Evolutionary conservation across 2,797 vertebrate genomes (phyloP).

Genomic region (Tenualosa ilisha): DNA sequence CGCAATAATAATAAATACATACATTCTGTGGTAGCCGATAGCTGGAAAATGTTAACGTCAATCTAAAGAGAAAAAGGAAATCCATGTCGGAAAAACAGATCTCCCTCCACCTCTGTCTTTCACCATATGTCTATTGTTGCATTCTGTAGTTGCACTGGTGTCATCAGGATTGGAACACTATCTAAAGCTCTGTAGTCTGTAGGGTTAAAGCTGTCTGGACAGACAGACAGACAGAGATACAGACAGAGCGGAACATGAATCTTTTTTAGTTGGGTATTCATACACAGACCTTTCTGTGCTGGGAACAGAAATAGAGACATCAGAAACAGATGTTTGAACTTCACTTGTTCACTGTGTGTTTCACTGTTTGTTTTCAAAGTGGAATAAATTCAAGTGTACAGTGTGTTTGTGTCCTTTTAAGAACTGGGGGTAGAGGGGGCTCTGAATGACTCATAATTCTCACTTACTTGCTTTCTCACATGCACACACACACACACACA

Average conservation of each 20-base stretch:
- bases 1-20: not conserved
- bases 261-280: not conserved
- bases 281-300: not conserved
- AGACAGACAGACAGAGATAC: not conserved
- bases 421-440: not conserved
- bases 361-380: not conserved
- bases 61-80: not conserved
- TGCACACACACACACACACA: not conserved
- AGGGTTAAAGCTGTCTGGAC: not conserved
- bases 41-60: not conserved
- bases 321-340: constrained; percentile 22
- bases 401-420: not conserved
- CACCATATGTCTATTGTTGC: not conserved
- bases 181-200: not conserved
- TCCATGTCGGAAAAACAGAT: not conserved
- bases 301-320: constrained; percentile 1
- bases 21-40: not conserved
- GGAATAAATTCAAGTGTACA: constrained; percentile 13
- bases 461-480: not conserved
- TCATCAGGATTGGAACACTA: not conserved
- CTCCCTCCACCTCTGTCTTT: not conserved
- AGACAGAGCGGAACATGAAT: not conserved
- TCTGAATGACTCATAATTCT: not conserved
- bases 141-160: not conserved
- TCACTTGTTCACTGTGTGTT: not conserved